Percentiles rank a stretch among this genome's conserved stretches.
Conservation (phyloP, 2,797 vertebrate genomes). For the Vipera ursinii region DNA sequence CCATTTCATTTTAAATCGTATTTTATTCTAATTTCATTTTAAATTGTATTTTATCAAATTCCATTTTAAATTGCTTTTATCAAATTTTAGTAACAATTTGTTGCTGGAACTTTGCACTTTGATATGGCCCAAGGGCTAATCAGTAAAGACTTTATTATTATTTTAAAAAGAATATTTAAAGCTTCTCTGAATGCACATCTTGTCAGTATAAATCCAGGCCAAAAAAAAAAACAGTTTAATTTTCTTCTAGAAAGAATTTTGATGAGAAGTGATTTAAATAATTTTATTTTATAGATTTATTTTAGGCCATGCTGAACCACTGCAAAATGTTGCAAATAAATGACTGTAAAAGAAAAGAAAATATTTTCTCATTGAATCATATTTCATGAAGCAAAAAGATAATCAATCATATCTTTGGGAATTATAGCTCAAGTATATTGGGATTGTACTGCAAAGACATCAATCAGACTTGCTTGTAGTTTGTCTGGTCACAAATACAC, state of each 20-base stretch:
- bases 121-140: too few relatives aligned
- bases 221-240: constrained; percentile 3
- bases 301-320: not conserved
- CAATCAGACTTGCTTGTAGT: not conserved
- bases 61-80: too few relatives aligned
- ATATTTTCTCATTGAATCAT: not conserved
- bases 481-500: not conserved
- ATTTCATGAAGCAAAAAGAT: constrained; percentile 20
- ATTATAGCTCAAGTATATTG: constrained; percentile 15
- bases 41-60: too few relatives aligned
- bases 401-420: not conserved
- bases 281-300: constrained; percentile 16
- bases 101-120: too few relatives aligned
- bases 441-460: not conserved
- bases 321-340: constrained; percentile 21
- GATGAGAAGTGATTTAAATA: not conserved
- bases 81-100: too few relatives aligned
- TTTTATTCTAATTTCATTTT: too few relatives aligned
- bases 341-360: not conserved
- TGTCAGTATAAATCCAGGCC: constrained; percentile 10
- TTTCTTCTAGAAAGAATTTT: constrained; percentile 14
- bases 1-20: too few relatives aligned
- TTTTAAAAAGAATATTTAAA: too few relatives aligned
- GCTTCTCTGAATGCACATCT: too few relatives aligned
- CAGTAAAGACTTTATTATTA: not conserved